phyloP scores from a whole-genome alignment of 2,797 vertebrate species.

The Molossus alvarezi region DNA sequence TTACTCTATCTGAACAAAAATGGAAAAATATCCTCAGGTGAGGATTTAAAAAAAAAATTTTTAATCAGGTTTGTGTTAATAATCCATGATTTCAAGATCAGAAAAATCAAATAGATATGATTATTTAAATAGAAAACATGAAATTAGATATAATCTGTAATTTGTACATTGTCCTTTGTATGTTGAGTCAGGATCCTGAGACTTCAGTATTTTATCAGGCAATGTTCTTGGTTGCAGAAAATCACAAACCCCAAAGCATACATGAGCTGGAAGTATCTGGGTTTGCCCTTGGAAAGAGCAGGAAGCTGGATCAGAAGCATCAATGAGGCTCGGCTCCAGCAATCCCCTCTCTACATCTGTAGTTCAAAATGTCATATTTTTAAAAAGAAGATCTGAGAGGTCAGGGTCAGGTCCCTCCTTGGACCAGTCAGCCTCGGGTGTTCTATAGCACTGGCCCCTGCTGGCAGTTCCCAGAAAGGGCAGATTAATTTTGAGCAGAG shows the following conservation, averaged over 20 bases:
- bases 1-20: too few species aligned
- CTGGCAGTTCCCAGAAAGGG: not conserved
- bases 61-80: not conserved
- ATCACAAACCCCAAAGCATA: not conserved
- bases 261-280: not conserved
- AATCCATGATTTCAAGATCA: not conserved
- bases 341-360: not conserved
- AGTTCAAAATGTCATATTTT: not conserved
- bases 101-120: not conserved
- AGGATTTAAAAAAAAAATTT: not conserved
- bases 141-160: not conserved
- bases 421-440: not conserved
- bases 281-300: not conserved
- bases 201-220: not conserved
- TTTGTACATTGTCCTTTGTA: not conserved
- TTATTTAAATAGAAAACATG: conserved; percentile 27
- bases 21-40: too few species aligned
- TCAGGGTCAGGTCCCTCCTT: not conserved
- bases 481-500: not conserved
- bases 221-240: not conserved
- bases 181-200: not conserved
- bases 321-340: not conserved
- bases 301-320: not conserved
- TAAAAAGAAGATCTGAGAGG: not conserved
- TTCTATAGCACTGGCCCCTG: not conserved